Base-by-base conservation (phyloP, 2,797 vertebrate species). In the Merluccius polli region DNA sequence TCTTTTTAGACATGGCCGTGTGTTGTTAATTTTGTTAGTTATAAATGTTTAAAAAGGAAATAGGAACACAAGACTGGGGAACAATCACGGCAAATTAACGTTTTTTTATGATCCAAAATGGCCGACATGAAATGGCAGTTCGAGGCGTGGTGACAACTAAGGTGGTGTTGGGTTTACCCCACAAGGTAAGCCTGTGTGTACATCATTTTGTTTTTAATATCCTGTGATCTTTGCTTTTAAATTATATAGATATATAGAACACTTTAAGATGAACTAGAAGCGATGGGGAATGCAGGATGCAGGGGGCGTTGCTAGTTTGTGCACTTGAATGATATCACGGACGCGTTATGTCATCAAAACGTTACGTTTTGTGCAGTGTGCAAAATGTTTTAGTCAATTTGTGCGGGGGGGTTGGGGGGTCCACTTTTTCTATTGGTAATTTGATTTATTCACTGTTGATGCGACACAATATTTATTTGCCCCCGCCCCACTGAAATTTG, bases 1-100 rank as follows among this genome's bases (percentile, higher is more conserved):
- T 44, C 70, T 85, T 78, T 78, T 77, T 71, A 65, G 52, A 59
- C 52, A 24, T 59, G 52, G 21, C 21, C 8, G 52, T 59, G n/a
- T 59, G 52, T 24, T 59, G 52, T 59, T 35, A 3, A 3, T 3
- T 35, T 35, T 59, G 52, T 59, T 10, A 8, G 7, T 6, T 5
- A 52, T 21, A 18, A 21, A n/a, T n/a, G 52, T 59, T 24, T 52
- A 18, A 48, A 21, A 48, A 48, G 4, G 52, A 59, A 59, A 59
- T 59, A 24, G 52, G 52, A 59, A n/a, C 6, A 59, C 52, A 24
- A n/a, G 21, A 59, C 52, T 3, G 48, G 18, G 52, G 21, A 59
- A 59, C 52, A 48, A 21, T 59, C 52, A 59, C 7, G 52, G 48
- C 8, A 5, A 59, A 59, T 59, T 24, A 9, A 10, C 52, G 1